Evolutionary conservation across 2,888 invertebrate species (phyloP), one percentile per base, ranked within the genome.

Genomic region (Drosophila trichaetosa): DNA sequence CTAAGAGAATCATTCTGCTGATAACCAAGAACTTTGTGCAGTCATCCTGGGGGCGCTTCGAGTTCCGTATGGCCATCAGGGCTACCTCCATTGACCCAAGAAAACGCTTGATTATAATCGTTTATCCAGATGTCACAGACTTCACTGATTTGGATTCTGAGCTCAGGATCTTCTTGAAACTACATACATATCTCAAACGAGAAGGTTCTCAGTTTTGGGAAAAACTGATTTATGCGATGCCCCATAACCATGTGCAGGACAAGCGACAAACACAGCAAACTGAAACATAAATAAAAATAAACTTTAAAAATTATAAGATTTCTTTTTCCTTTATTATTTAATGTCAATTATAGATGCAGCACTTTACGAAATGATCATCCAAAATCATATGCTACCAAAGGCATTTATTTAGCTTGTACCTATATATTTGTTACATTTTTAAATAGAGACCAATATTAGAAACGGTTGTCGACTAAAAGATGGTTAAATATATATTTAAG

Each of bases 151-250:
- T 29, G 29, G 29, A 29, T 29, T 29, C 6, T 29, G 29, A 29
- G 29, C 6, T 29, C 1, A 6, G 29, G 1, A 6, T 6, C 29
- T 29, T 29, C 29, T 29, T 29, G 29, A 29, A 29, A 29, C 29
- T 29, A 29, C 29, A 29, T 29, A 29, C 29, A 29, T 29, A 29
- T 29, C 6, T 29, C 6, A 29, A 29, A 29, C 29, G 29, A 29
- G 29, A 29, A 29, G 29, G 29, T 29, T 29, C 29, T 29, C 29
- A 29, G 29, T 29, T 29, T 29, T 29, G 29, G 29, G 29, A 29
- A 29, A 6, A 29, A 29, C 29, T 29, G 29, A 29, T 6, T 29
- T 1, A 29, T 29, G 56, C 68, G 7, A 78, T 78, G 78, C 71
- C 78, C 8, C 79, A 78, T 33, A 49, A 38, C 2, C 21, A 59